Evolutionary conservation across 2,888 invertebrate genomes (phyloP), one percentile per base, ranked within the genome.

Genomic region (Drosophila mercatorum): DNA sequence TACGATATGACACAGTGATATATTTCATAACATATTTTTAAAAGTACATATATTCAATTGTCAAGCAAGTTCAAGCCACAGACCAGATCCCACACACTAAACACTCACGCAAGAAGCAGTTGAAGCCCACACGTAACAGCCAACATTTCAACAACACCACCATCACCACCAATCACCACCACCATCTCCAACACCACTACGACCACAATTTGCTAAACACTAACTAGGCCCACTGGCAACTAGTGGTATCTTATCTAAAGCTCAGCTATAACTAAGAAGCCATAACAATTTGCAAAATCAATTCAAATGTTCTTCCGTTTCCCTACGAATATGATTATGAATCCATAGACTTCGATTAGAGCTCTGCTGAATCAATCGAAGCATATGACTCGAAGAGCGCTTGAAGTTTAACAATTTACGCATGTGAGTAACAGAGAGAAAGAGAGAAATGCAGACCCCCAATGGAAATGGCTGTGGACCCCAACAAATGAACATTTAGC

Each of bases 1-100:
- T 92, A 93, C 92, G 93, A 93, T 93, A 93, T 93, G 93, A 92
- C 93, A 92, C 92, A 92, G 91, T 93, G 80, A 83, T 88, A 84
- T 75, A 87, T 81, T 81, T 75, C 76, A 75, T 82, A 78, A 79
- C 83, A 86, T 79, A 76, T 79, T 66, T 49, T 75, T 70, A 74
- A 72, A 80, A 82, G 72, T 84, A 78, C 80, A 80, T 58, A 59
- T 53, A 53, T 40, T 38, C 40, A 58, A 70, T 59, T 67, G 70
- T 72, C 69, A 90, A 92, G 90, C 92, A 91, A 91, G 91, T 91
- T 88, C 90, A 91, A 92, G 91, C 89, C 89, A 90, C 91, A 92
- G 90, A 90, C 88, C 91, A 88, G 55, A 57, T 43, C 62, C 47
- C 51, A 72, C 76, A 71, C 69, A 44, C 58, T 51, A 75, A 61